Evolutionary conservation across 2,113 vertebrate species (phyloP), one percentile per base, ranked within the genome.

Genomic region (Cyprinodon variegatus): DNA sequence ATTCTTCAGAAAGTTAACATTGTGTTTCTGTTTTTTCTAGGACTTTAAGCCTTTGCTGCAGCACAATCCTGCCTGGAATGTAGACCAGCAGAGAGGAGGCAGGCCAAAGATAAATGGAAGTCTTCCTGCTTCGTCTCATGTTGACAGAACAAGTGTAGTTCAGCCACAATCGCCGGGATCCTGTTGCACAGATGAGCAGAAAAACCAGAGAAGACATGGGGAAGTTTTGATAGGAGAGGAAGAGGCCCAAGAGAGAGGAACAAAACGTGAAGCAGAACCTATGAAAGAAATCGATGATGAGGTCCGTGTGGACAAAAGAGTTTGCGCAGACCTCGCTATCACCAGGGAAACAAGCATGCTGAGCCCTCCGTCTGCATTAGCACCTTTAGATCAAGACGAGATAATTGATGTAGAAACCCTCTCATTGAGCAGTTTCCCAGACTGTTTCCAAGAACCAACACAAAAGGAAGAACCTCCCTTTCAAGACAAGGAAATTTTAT

Each of bases 201-300:
- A 22, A 57, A 61, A 43, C 43, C 64, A 36, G 62, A 71, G 12
- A 61, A n/a, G 29, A 57, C 3, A 0, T 4, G 68, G 50, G 43
- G 59, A 60, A 13, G 76, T 76, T 20, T 1, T 12, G 0, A 63
- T 6, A 6, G 43, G 70, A 17, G 70, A 76, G 40, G 46, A 57
- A 12, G 66, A 4, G 4, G 3, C 68, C 7, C 1, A 12, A 4
- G 36, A n/a, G 40, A 72, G 1, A 37, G 53, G 59, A 9, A 11
- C 11, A 43, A 87, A 82, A 78, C 86, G 86, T 22, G 5, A 4
- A 50, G 39, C n/a, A 3, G 72, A 83, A 59, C 72, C 61, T 3
- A 7, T 10, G 4, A 70, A 66, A 41, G 67, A 78, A 9, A 65
- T 6, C 0, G 57, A 20, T 0, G 40, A 70, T 3, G 38, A 39